Conservation (phyloP, 30 jellyfish, hydroid and myxozoan genomes). For the Aurelia aurita region DNA sequence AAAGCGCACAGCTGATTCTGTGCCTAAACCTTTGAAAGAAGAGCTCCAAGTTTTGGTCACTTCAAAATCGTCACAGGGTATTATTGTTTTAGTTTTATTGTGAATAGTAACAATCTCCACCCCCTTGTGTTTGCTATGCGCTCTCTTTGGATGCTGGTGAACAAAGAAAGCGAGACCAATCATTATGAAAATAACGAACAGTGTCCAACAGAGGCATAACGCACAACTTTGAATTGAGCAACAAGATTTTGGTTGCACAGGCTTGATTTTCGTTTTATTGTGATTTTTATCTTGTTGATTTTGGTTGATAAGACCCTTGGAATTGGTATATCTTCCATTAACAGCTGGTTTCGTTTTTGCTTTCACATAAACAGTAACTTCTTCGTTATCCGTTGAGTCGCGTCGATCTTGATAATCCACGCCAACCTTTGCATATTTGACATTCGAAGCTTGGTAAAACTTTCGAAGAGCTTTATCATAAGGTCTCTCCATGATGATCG, state of each 20-base stretch:
- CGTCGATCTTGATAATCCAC: background rate
- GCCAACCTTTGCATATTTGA: no score
- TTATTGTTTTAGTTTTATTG: slow-evolving; percentile 4
- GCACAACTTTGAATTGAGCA: slow-evolving; percentile 30
- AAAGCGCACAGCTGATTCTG: slow-evolving; percentile 78
- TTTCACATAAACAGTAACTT: background rate
- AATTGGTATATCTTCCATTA: background rate
- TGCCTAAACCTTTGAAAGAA: slow-evolving; percentile 64
- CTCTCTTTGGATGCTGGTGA: slow-evolving; percentile 15
- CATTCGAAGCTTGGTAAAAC: no score
- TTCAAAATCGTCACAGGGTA: slow-evolving; percentile 69
- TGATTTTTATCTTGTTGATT: background rate
- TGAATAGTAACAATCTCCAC: background rate
- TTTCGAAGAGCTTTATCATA: no score
- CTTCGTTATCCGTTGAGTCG: background rate
- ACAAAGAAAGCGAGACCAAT: slow-evolving; percentile 33
- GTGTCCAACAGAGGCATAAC: background rate
- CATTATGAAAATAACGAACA: slow-evolving; percentile 6
- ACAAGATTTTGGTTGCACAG: slow-evolving; percentile 24
- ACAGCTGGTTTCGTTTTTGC: background rate
- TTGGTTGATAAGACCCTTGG: background rate
- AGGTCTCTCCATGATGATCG: no score
- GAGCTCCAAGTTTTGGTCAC: slow-evolving; percentile 70
- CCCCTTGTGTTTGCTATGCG: background rate
- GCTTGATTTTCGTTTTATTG: slow-evolving; percentile 3